phyloP scores from a whole-genome alignment of 2,888 invertebrate genomes.

The Papilio elwesi region DNA sequence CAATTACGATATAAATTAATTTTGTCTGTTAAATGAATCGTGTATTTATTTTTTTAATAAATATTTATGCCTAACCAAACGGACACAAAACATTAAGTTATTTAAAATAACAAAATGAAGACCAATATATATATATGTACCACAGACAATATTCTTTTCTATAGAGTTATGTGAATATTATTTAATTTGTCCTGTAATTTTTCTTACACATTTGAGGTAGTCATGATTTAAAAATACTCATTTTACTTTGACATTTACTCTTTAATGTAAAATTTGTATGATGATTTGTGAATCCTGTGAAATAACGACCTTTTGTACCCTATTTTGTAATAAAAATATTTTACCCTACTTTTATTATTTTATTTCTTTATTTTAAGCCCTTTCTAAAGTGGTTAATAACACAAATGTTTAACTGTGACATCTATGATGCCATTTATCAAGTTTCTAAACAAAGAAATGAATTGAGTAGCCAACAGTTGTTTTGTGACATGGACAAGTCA shows the following conservation, averaged over 20 bases:
- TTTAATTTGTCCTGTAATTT: not conserved
- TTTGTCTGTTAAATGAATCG: no score
- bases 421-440: not conserved
- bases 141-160: no score
- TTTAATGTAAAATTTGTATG: slow-evolving; percentile 42
- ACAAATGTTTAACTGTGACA: no score
- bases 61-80: not conserved
- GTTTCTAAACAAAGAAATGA: not conserved
- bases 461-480: no score
- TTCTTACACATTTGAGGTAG: not conserved
- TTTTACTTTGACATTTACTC: slow-evolving; percentile 49
- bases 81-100: not conserved
- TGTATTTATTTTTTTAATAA: no score
- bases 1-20: no score
- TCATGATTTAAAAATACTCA: slow-evolving; percentile 35
- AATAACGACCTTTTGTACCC: slow-evolving; percentile 73
- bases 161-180: not conserved
- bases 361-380: slow-evolving; percentile 15
- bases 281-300: slow-evolving; percentile 43
- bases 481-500: no score
- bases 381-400: slow-evolving; percentile 13
- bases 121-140: not conserved
- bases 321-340: slow-evolving; percentile 66
- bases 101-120: not conserved
- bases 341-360: slow-evolving; percentile 41